Evolutionary conservation across 2,797 vertebrate species (phyloP).

Genomic region (Squalus acanthias): DNA sequence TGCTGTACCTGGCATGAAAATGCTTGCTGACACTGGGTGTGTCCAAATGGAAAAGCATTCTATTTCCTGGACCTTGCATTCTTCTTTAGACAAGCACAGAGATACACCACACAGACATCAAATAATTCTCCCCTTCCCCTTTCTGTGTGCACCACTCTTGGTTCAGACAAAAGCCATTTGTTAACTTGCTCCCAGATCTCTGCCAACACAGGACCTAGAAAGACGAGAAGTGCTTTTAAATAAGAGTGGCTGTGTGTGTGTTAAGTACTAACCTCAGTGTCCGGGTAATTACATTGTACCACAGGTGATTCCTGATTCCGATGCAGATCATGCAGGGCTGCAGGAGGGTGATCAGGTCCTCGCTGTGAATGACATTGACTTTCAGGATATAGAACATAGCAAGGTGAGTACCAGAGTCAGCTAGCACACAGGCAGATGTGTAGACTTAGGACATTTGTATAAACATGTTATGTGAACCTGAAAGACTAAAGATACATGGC

Average conservation of each 20-base stretch:
- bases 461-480: neutral
- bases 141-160: neutral
- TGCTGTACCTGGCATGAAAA: neutral
- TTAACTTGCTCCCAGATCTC: neutral
- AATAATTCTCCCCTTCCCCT: neutral
- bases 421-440: too few species aligned
- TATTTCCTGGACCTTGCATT: neutral
- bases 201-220: neutral
- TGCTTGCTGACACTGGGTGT: neutral
- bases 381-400: constrained; percentile 96
- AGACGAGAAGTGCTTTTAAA: neutral
- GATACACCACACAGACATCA: neutral
- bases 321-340: constrained; percentile 86
- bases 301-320: constrained; percentile 92
- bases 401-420: constrained; percentile 62
- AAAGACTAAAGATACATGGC: neutral
- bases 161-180: neutral
- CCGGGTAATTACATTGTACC: neutral
- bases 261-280: neutral
- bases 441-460: neutral
- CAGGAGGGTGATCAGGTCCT: constrained; percentile 97
- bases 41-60: neutral
- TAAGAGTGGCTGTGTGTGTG: neutral
- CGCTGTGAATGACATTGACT: constrained; percentile 93
- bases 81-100: neutral